phyloP scores from a whole-genome alignment of 2,113 vertebrate genomes.

The Amblyornis subalaris region DNA sequence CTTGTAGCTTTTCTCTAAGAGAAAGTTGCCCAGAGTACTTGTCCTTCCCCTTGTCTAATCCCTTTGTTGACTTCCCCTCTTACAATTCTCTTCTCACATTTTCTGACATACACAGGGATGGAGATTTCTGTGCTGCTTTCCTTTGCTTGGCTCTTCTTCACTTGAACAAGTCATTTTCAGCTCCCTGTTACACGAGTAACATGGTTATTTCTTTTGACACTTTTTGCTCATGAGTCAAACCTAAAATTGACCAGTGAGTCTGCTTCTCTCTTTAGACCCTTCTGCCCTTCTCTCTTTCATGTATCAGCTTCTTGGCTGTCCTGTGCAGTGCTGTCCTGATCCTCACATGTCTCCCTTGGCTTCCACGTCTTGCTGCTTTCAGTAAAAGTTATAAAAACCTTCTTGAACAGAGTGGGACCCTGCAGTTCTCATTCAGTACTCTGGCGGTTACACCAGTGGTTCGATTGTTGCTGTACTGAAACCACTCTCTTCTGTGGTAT shows the following conservation, averaged over 20 bases:
- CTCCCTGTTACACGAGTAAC: background rate
- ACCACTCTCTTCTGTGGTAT: background rate
- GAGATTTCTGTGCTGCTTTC: background rate
- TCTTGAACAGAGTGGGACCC: background rate
- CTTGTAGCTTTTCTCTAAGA: background rate
- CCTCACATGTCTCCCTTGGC: background rate
- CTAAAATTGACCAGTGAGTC: background rate
- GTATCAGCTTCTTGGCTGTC: background rate
- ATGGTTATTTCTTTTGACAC: background rate
- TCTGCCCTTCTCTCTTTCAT: background rate
- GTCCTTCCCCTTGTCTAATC: background rate
- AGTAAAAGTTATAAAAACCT: background rate
- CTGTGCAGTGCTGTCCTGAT: background rate
- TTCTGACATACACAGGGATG: background rate
- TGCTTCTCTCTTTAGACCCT: background rate
- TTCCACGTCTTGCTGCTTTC: background rate
- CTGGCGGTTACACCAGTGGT: background rate
- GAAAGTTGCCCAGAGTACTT: background rate
- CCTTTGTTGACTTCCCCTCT: background rate
- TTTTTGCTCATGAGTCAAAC: background rate
- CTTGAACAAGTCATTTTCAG: background rate
- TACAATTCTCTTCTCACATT: background rate
- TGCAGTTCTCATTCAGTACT: background rate
- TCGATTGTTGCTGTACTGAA: background rate
- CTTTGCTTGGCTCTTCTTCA: background rate